These are phyloP conservation scores for Corydoras maculifer DNA, from an alignment of 2,113 vertebrate genomes.

Conservation along the genomic window DNA sequence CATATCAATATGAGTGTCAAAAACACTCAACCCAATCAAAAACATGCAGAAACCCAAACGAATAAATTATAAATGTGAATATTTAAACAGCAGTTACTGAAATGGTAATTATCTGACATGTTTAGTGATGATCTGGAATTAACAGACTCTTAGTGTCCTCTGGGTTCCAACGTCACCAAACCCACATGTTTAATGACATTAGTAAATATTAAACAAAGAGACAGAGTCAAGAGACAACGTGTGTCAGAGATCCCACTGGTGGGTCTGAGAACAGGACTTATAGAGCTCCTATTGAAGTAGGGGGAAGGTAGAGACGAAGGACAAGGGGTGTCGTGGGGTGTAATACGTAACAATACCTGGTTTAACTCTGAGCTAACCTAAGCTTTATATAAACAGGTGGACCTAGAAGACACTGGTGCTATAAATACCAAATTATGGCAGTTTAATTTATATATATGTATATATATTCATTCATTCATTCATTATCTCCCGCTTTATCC, in stretches of 20 bases:
- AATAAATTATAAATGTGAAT: constrained; percentile 8
- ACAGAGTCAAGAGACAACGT: neutral
- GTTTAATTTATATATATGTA: too few species aligned
- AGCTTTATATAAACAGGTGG: neutral
- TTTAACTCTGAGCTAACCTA: neutral
- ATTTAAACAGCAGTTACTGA: constrained; percentile 7
- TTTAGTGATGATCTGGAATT: constrained; percentile 8
- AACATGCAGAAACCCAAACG: constrained; percentile 23
- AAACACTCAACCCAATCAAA: constrained; percentile 26
- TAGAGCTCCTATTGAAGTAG: constrained; percentile 2
- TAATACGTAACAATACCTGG: constrained; percentile 12
- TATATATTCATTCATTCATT: too few species aligned
- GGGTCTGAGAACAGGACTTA: constrained; percentile 4
- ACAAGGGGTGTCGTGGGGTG: too few species aligned
- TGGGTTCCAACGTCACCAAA: constrained; percentile 1
- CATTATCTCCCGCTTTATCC: too few species aligned
- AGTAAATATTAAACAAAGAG: neutral
- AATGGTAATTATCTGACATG: constrained; percentile 2
- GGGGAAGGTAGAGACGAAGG: neutral
- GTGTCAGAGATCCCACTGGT: constrained; percentile 7
- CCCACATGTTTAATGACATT: constrained; percentile 15
- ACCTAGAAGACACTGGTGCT: neutral
- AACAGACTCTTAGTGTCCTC: constrained; percentile 15
- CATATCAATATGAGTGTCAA: neutral
- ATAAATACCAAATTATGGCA: too few species aligned